Base-by-base conservation (phyloP, 1,140 invertebrate genomes). In the Micrasema longulum region DNA sequence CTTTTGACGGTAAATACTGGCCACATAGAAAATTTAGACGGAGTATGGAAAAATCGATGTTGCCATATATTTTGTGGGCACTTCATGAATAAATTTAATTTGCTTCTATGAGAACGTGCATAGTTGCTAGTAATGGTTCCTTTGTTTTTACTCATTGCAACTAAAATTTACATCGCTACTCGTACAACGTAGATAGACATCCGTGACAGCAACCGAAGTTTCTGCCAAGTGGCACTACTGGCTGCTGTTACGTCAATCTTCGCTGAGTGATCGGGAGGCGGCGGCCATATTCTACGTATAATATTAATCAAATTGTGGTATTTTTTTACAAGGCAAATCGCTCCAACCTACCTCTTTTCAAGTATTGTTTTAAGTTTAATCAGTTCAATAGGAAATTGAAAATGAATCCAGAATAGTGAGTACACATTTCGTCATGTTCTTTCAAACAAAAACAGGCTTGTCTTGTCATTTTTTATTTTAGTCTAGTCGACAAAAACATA, bases 331-430 rank as follows among this genome's bases (percentile, higher is more conserved):
- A 69, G 55, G 41, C 67, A 62, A 48, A 69, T 62, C 67, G 48
- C 52, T 69, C 41, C 53, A 14, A 35, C 43, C 38, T 50, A 69
- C 52, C 67, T 62, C 41, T 45, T 69, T 69, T 50, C 9, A 69
- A 62, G 36, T 60, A 69, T 69, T 62, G 55, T 69, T 69, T 69
- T 60, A 60, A 69, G 67, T 69, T 69, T 53, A 18, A 69, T 57
- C 67, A 57, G 22, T 69, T 57, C 41, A 45, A 48, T 69, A 69
- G 67, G 43, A 69, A 69, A 69, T 47, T 43, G 36, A 68, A 43
- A 68, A 76, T 76, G 74, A 76, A 76, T 52, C 74, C 74, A 35
- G 74, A 76, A 73, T 76, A 76, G 74, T 76, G 63, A 76, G 68
- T 64, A 53, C 57, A 63, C 1, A 36, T 63, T 53, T 41, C n/a